These are phyloP conservation scores for Chroicocephalus ridibundus DNA, from an alignment of 2,113 vertebrate species.

Conservation along the genomic window DNA sequence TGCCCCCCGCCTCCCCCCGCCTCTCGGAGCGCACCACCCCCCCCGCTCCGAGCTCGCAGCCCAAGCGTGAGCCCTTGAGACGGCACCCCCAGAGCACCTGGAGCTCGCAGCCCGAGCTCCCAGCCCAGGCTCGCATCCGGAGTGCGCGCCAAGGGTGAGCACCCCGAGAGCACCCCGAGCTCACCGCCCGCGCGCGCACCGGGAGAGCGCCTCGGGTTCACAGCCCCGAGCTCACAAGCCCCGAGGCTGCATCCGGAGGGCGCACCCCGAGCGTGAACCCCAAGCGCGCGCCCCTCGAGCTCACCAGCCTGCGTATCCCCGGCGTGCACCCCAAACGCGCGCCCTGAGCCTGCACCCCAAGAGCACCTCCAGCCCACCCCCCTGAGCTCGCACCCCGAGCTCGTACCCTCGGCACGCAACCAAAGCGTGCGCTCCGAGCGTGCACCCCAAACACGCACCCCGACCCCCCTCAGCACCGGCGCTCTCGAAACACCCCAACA, in stretches of 20 bases:
- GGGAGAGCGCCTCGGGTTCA: neutral
- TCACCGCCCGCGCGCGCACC: neutral
- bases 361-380: neutral
- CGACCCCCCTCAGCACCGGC: neutral
- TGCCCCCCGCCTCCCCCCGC: accelerated
- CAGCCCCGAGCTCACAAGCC: neutral
- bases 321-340: neutral
- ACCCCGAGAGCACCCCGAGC: neutral
- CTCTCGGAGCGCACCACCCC: neutral
- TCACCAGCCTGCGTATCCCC: neutral
- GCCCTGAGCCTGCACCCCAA: neutral
- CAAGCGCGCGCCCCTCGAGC: neutral
- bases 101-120: neutral
- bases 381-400: neutral
- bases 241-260: neutral
- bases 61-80: accelerated
- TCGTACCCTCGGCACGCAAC: neutral
- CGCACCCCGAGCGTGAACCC: neutral
- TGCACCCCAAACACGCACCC: neutral
- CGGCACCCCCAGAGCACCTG: neutral
- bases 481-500: neutral
- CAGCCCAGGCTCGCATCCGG: neutral
- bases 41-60: neutral
- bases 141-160: neutral
- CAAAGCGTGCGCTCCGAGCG: neutral